Base-by-base conservation (phyloP, 2,113 vertebrate species). In the Urocitellus parryii region DNA sequence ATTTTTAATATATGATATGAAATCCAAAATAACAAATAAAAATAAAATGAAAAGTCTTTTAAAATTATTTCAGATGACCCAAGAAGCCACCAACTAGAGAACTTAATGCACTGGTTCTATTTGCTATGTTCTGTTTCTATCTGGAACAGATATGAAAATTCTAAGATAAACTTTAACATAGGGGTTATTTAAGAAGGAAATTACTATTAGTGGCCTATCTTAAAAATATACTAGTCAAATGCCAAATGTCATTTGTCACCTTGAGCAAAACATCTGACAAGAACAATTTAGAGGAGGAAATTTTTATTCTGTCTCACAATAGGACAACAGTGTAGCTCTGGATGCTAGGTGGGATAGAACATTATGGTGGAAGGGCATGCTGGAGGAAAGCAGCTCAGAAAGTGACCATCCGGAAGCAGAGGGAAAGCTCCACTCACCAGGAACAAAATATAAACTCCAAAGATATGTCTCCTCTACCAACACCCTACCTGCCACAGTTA, bases 141-240 rank as follows among this genome's bases (percentile, higher is more conserved):
- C 2, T 56, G 29, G 77, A 86, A 88, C 58, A 32, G 1, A 53
- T 37, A 10, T 34, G 29, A 90, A 88, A 12, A 1, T 27, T 67
- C 5, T 73, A 83, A 29, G 27, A 82, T 13, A 79, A 53, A 73
- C 73, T 76, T 78, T 90, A 63, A 27, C 24, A 65, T 4, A 5
- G 3, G 39, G 1, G 8, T 42, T 95, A 27, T 16, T 51, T 61
- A 42, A 65, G 27, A 48, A 68, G 72, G 61, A 63, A 27, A 89
- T 53, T 84, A 87, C 29, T 83, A 90, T 95, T 17, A 51, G 16
- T 78, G 88, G 34, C 1, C 6, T 32, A 11, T 76, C 9, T 53
- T 83, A 29, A 88, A 95, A 89, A 48, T 37, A 61, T 61, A n/a
- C 11, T 67, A 92, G 80, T 61, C 56, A 51, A 92, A 82, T n/a